Percentiles rank a stretch among this genome's conserved stretches.
phyloP scores from a whole-genome alignment of 2,888 invertebrate species.

The Oasisia sp. region DNA sequence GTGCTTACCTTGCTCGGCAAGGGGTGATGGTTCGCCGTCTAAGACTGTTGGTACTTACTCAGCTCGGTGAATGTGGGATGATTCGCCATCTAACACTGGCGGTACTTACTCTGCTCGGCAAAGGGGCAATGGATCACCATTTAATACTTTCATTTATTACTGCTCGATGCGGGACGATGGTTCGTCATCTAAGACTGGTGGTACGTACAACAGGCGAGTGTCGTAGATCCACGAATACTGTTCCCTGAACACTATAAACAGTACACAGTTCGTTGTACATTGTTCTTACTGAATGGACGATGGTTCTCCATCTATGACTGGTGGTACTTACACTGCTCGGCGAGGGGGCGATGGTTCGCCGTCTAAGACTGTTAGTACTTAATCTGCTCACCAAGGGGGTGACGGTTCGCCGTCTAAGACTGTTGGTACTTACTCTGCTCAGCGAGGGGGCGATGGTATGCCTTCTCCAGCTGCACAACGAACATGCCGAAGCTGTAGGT shows the following conservation, averaged over 20 bases:
- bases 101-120: not conserved
- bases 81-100: not conserved
- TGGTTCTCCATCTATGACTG: not conserved
- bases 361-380: not conserved
- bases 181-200: no score
- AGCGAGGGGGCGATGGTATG: constrained; percentile 45
- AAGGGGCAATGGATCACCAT: not conserved
- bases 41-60: not conserved
- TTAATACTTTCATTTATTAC: no score
- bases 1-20: not conserved
- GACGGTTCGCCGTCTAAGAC: not conserved
- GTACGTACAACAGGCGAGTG: not conserved
- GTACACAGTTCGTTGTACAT: no score
- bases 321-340: not conserved
- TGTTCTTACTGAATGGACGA: not conserved
- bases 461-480: constrained; percentile 45
- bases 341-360: not conserved
- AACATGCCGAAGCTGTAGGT: constrained; percentile 52
- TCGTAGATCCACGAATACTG: not conserved
- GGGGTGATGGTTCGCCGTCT: not conserved
- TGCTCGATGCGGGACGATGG: no score
- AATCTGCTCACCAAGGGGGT: not conserved
- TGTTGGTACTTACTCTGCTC: constrained; percentile 47
- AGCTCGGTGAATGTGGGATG: not conserved
- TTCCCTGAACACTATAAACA: not conserved